Evolutionary conservation across 2,797 vertebrate genomes (phyloP).

Genomic region (Rhabdomys pumilio): DNA sequence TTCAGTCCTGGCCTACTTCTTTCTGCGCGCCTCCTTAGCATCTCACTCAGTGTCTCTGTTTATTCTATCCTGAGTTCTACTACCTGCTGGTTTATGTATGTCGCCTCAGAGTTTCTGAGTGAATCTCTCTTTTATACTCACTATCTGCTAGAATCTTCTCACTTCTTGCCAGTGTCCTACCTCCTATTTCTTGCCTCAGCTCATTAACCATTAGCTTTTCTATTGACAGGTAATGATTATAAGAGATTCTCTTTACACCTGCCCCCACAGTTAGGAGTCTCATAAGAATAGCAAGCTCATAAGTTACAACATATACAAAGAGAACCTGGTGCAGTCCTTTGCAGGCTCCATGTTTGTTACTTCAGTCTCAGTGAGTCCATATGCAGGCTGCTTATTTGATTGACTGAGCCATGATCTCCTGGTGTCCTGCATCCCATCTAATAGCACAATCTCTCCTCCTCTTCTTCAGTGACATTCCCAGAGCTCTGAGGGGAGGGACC

Average conservation of each 20-base stretch:
- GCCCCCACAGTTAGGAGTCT: background rate
- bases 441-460: background rate
- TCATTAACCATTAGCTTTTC: background rate
- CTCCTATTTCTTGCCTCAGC: background rate
- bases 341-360: background rate
- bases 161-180: background rate
- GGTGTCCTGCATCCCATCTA: background rate
- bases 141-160: background rate
- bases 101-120: background rate
- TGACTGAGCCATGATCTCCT: background rate
- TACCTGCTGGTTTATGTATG: background rate
- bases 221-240: background rate
- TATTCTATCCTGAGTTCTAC: background rate
- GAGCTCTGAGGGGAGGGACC: background rate
- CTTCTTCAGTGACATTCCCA: background rate
- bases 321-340: background rate
- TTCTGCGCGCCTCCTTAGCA: background rate
- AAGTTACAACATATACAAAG: background rate
- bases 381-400: background rate
- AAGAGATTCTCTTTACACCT: background rate
- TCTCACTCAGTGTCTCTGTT: background rate
- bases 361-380: background rate
- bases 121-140: background rate
- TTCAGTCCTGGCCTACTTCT: background rate
- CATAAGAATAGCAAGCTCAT: background rate